Percentiles rank a stretch among this genome's conserved stretches.
phyloP scores from a whole-genome alignment of 2,888 invertebrate genomes.

The Tridacna crocea region DNA sequence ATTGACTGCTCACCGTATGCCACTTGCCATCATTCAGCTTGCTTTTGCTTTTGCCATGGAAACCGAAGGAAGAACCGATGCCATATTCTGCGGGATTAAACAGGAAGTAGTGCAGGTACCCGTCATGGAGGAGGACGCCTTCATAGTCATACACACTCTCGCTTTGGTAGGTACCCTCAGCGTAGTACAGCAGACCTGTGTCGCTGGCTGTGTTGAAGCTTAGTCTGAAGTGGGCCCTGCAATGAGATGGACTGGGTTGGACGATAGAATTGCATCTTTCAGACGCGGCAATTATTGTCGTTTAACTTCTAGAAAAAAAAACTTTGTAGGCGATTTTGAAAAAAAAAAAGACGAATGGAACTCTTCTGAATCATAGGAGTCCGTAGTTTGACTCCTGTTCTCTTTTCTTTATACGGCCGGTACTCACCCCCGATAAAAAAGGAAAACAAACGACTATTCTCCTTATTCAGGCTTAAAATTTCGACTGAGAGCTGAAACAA shows the following conservation, averaged over 20 bases:
- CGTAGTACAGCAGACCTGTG: slow-evolving; percentile 64
- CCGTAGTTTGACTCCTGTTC: too few species aligned
- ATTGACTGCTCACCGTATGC: slow-evolving; percentile 48
- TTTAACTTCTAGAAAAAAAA: too few species aligned
- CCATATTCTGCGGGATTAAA: slow-evolving; percentile 68
- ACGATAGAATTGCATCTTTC: too few species aligned
- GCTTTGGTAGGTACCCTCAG: slow-evolving; percentile 57
- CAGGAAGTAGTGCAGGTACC: slow-evolving; percentile 67
- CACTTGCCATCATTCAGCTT: slow-evolving; percentile 56
- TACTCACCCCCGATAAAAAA: too few species aligned
- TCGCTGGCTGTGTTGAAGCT: slow-evolving; percentile 57
- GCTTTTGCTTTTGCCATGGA: slow-evolving; percentile 49
- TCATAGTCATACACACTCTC: slow-evolving; percentile 66
- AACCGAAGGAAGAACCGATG: slow-evolving; percentile 65
- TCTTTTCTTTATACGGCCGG: too few species aligned
- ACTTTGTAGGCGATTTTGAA: too few species aligned
- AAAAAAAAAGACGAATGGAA: too few species aligned
- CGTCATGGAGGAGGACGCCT: slow-evolving; percentile 64
- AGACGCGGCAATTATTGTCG: too few species aligned
- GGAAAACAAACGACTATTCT: too few species aligned
- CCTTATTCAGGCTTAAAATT: too few species aligned
- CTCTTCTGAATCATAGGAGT: too few species aligned
- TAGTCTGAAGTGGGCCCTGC: slow-evolving; percentile 65
- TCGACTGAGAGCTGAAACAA: too few species aligned
- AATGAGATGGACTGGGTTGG: neutral